phyloP scores from a whole-genome alignment of 2,888 invertebrate genomes.

The Toxonevra muliebris region DNA sequence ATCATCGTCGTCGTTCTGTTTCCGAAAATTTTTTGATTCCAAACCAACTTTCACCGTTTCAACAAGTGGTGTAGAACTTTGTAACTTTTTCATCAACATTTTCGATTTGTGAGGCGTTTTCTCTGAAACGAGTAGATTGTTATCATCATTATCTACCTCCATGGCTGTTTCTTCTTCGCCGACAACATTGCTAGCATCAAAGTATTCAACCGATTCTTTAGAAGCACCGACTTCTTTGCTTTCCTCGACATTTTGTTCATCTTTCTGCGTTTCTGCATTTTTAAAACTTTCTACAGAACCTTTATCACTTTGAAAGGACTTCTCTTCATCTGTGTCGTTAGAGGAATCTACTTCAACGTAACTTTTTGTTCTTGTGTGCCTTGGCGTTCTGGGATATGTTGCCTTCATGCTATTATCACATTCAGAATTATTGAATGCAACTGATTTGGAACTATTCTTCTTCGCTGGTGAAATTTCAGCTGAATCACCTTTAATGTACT shows the following conservation, averaged over 20 bases:
- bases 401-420: conserved; percentile 41
- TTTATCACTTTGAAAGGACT: conserved; percentile 25
- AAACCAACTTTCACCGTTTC: background rate
- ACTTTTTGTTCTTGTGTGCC: conserved; percentile 41
- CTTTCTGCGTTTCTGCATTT: conserved; percentile 21
- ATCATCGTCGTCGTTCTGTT: background rate
- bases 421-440: conserved; percentile 43
- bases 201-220: conserved; percentile 21
- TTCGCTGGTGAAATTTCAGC: background rate
- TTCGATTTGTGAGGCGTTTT: conserved; percentile 39
- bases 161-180: conserved; percentile 2
- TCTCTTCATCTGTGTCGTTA: conserved; percentile 21
- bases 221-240: conserved; percentile 1
- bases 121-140: background rate
- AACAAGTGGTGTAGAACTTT: conserved; percentile 34
- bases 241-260: conserved; percentile 11
- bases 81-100: conserved; percentile 22
- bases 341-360: conserved; percentile 36
- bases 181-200: conserved; percentile 5
- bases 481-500: background rate
- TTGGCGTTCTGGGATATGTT: conserved; percentile 54
- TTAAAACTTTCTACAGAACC: conserved; percentile 18
- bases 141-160: conserved; percentile 20
- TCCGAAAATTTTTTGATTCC: background rate
- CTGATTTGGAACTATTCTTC: conserved; percentile 34